Conservation (phyloP, 2,113 vertebrate genomes). For the Baryphthengus martii region DNA sequence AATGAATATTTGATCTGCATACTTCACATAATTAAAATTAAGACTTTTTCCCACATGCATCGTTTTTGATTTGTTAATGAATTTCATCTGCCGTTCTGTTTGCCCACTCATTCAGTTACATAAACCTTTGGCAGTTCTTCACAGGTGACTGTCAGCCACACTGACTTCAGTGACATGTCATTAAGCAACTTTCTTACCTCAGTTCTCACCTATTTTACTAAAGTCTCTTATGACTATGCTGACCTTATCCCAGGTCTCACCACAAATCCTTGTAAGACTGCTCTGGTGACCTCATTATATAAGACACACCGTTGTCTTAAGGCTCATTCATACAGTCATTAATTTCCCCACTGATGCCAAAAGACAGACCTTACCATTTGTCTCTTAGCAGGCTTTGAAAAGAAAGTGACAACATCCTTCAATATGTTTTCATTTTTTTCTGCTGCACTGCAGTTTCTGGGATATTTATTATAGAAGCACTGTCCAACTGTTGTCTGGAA, state of each 20-base stretch:
- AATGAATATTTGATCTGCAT: background rate
- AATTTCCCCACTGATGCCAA: background rate
- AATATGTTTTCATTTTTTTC: conserved; percentile 54
- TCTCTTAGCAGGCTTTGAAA: conserved; percentile 81
- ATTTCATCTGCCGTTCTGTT: background rate
- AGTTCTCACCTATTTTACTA: background rate
- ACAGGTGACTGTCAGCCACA: background rate
- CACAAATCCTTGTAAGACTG: background rate
- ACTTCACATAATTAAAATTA: background rate
- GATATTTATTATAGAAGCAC: conserved; percentile 75
- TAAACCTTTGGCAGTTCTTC: background rate
- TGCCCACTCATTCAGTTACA: background rate
- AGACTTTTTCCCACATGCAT: background rate
- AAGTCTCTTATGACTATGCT: background rate
- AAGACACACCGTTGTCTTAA: background rate
- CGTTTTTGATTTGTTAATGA: background rate
- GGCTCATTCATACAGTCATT: background rate
- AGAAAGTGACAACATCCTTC: conserved; percentile 80
- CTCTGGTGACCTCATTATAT: background rate
- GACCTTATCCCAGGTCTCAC: background rate
- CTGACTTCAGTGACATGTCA: background rate
- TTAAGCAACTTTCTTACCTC: background rate
- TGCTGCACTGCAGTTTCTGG: conserved; percentile 70
- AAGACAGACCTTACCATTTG: conserved; percentile 77
- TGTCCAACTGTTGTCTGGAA: conserved; percentile 80